A percentile compares a stretch with the other conserved stretches of the same genome.
phyloP scores from a whole-genome alignment of 2,797 vertebrate genomes.

The Nannoperca obscura region DNA sequence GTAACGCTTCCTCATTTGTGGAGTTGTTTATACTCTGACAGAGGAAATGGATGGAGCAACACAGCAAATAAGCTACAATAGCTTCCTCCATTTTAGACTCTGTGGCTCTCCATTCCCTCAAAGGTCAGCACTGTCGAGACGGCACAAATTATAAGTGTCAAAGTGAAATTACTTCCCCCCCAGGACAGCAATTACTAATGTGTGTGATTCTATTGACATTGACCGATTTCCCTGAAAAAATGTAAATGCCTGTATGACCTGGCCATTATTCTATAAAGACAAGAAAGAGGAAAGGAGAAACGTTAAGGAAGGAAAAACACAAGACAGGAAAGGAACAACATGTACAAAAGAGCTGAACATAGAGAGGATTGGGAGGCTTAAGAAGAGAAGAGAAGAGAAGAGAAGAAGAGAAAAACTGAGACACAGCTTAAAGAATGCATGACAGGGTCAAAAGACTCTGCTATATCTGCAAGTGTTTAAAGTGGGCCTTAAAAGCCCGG shows the following conservation, averaged over 20 bases:
- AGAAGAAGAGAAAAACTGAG: constrained; percentile 15
- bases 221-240: neutral
- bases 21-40: neutral
- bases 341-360: constrained; percentile 16
- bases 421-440: constrained; percentile 38
- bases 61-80: neutral
- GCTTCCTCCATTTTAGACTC: neutral
- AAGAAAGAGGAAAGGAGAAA: neutral
- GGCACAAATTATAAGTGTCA: neutral
- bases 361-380: neutral
- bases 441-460: constrained; percentile 53
- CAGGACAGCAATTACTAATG: too few species aligned
- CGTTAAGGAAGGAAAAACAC: neutral
- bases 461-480: constrained; percentile 50
- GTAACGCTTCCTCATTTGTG: neutral
- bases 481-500: constrained; percentile 50
- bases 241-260: neutral
- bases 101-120: neutral
- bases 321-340: constrained; percentile 8
- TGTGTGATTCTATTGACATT: neutral
- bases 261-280: neutral
- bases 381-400: constrained; percentile 15
- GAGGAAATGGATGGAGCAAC: neutral
- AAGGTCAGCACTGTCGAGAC: neutral
- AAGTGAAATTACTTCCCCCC: neutral